Evolutionary conservation across 2,888 invertebrate species (phyloP).

Genomic region (Sipha maydis): DNA sequence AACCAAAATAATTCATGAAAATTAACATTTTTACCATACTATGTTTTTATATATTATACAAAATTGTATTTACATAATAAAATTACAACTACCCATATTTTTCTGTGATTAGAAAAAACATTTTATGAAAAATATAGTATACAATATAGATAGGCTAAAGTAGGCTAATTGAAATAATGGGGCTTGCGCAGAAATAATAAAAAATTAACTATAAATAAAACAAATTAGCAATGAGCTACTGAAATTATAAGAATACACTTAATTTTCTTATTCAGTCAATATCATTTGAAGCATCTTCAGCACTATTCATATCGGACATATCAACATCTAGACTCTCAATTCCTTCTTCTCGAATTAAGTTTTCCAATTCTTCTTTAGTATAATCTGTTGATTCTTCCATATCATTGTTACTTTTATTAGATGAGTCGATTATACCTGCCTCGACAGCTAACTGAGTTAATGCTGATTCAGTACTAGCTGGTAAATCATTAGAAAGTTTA

Average conservation of each 20-base stretch:
- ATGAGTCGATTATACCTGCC: constrained; percentile 73
- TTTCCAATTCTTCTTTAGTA: constrained; percentile 48
- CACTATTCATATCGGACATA: constrained; percentile 64
- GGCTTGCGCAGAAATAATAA: constrained; percentile 11
- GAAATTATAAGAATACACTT: constrained; percentile 39
- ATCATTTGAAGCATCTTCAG: constrained; percentile 51
- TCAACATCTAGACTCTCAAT: constrained; percentile 57
- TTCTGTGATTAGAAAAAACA: constrained; percentile 52
- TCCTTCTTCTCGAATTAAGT: constrained; percentile 52
- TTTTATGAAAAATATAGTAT: constrained; percentile 60
- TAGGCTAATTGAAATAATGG: constrained; percentile 41
- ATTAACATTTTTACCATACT: constrained; percentile 55
- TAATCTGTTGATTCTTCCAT: constrained; percentile 46
- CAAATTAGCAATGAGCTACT: constrained; percentile 19
- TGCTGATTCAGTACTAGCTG: constrained; percentile 74
- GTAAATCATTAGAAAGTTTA: constrained; percentile 64
- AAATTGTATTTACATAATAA: constrained; percentile 61
- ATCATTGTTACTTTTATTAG: constrained; percentile 64
- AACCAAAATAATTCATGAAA: constrained; percentile 60
- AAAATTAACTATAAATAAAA: constrained; percentile 55
- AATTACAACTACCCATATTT: constrained; percentile 61
- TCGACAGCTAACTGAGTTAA: constrained; percentile 74
- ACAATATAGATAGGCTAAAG: constrained; percentile 52
- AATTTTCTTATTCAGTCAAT: constrained; percentile 48
- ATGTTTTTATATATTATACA: constrained; percentile 53